Evolutionary conservation across 2,888 invertebrate genomes (phyloP), one percentile per base, ranked within the genome.

Genomic region (Tryphoninae sp.): DNA sequence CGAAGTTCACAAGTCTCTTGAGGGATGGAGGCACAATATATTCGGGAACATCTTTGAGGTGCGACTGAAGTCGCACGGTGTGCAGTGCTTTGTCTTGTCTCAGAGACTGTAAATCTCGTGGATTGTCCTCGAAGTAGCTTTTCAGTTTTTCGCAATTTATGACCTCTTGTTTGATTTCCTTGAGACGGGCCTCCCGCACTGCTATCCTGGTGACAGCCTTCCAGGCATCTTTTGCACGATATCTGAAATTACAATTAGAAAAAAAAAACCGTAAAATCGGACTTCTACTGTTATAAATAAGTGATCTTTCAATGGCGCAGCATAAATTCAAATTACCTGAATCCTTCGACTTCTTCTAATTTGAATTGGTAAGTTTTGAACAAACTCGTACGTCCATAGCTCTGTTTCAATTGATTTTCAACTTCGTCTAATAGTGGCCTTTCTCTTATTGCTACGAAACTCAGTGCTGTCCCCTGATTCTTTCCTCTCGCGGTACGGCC

Each of bases 151-250:
- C 95, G 83, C 98, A 98, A 91, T 97, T 98, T 83, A 99, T 94
- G 78, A 99, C 95, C 93, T 99, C 99, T 79, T 95, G 95, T 91
- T 97, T 97, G 87, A 99, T 99, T 94, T 99, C 99, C 90, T 97
- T 98, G 67, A 99, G 93, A 23, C 99, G 93, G 0, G 99, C 98
- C 92, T 99, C 98, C 64, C 98, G 94, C 1, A 99, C 96, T 0
- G 98, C 98, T 81, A 98, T 96, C 88, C 96, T 95, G 0, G 99
- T 99, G 8, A 98, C 97, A 0, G 98, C 97, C 88, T 96, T 95
- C 96, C 98, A 97, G 2, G 98, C 99, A 93, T 99, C 99, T 89
- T 96, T 95, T 0, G 99, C 96, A 86, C 99, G 94, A 93, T 99
- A 99, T 49, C 91, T 91, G 49, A 51, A 82, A 82, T 64, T 69